Percentiles rank a stretch among this genome's conserved stretches.
phyloP scores from a whole-genome alignment of 2,888 invertebrate genomes.

The Congeria kusceri region DNA sequence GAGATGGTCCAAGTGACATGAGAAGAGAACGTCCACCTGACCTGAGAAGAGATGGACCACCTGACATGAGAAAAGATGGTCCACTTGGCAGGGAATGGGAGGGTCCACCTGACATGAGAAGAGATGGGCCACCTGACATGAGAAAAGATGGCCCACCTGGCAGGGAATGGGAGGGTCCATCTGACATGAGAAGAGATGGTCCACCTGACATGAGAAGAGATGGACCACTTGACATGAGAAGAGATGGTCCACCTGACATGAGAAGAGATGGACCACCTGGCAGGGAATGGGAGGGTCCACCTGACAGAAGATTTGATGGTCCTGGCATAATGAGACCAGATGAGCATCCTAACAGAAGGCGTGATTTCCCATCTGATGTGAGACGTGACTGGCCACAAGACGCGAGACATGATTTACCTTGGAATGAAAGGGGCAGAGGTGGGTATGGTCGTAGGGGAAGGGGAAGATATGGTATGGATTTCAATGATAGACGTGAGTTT shows the following conservation, averaged over 20 bases:
- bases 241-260: slow-evolving; percentile 11
- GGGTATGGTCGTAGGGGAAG: neutral
- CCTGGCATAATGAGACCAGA: slow-evolving; percentile 23
- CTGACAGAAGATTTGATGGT: neutral
- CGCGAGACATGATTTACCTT: slow-evolving; percentile 1
- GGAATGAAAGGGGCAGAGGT: slow-evolving; percentile 9
- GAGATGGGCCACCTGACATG: slow-evolving; percentile 10
- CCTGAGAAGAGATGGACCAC: slow-evolving; percentile 23
- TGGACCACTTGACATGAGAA: slow-evolving; percentile 2
- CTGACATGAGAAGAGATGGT: too few relatives aligned
- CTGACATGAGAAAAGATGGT: neutral
- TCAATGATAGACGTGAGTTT: neutral
- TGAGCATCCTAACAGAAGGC: neutral
- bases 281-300: neutral
- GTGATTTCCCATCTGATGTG: neutral
- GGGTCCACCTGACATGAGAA: slow-evolving; percentile 6
- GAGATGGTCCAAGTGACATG: slow-evolving; percentile 1
- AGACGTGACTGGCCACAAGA: neutral
- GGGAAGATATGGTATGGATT: neutral
- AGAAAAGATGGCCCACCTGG: slow-evolving; percentile 29
- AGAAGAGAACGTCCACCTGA: slow-evolving; percentile 5
- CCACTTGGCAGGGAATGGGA: neutral
- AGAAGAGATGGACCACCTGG: slow-evolving; percentile 1
- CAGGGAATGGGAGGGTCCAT: too few relatives aligned
- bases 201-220: neutral